These are phyloP conservation scores for Pantelozetes paolii DNA, from an alignment of 2,888 invertebrate genomes.

Conservation along the genomic window DNA sequence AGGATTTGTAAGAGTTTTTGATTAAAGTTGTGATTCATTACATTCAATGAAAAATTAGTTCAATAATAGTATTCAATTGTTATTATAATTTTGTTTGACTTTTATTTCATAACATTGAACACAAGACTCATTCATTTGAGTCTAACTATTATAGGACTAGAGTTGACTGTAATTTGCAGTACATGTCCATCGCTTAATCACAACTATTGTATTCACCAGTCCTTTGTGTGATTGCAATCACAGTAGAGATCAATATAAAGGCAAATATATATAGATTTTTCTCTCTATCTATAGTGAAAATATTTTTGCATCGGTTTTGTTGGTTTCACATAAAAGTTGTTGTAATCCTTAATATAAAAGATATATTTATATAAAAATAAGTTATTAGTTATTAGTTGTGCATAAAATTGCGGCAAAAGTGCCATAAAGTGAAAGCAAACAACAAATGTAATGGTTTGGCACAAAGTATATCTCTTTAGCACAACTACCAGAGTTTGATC, in stretches of 20 bases:
- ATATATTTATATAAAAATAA: neutral
- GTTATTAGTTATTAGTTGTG: conserved; percentile 16
- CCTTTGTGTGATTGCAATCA: conserved; percentile 24
- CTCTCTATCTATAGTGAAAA: neutral
- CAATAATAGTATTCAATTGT: too few species aligned
- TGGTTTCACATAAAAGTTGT: too few species aligned
- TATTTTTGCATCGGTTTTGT: neutral
- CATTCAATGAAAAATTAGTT: too few species aligned
- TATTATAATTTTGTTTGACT: too few species aligned
- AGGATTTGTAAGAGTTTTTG: too few species aligned
- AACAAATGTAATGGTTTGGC: neutral
- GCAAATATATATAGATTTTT: neutral
- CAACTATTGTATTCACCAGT: conserved; percentile 1
- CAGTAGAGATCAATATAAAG: conserved; percentile 13
- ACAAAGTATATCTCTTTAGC: conserved; percentile 4
- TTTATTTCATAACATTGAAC: too few species aligned
- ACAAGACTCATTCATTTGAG: too few species aligned
- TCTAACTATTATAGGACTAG: conserved; percentile 17
- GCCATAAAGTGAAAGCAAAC: neutral
- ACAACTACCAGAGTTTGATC: neutral
- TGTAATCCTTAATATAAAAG: neutral
- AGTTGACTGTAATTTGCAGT: neutral
- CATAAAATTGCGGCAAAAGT: conserved; percentile 6
- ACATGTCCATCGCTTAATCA: conserved; percentile 24
- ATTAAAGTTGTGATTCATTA: too few species aligned